These are phyloP conservation scores for Caenorhabditis angaria DNA, from an alignment of 2,888 invertebrate species.

Conservation along the genomic window DNA sequence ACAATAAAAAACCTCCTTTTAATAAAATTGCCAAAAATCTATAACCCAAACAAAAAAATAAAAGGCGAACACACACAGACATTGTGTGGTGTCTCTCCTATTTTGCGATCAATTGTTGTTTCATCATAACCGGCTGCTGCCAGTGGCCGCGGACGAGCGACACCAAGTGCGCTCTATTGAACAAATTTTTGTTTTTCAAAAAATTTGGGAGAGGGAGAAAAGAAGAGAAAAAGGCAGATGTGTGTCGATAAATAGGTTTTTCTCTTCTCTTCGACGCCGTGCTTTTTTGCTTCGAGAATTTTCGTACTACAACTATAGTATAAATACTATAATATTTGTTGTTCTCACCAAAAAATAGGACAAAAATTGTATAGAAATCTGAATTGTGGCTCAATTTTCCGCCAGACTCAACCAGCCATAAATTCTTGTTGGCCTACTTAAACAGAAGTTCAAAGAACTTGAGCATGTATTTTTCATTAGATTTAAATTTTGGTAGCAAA, in stretches of 20 bases:
- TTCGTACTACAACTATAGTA: not conserved
- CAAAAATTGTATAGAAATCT: no score
- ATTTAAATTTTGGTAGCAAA: no score
- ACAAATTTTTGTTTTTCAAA: not conserved
- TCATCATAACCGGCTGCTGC: slow-evolving; percentile 4
- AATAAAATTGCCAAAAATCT: not conserved
- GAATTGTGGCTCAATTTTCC: no score
- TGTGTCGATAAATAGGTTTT: slow-evolving; percentile 11
- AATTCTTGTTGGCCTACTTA: no score
- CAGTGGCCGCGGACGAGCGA: not conserved
- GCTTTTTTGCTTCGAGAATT: slow-evolving; percentile 5
- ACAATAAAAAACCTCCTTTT: not conserved
- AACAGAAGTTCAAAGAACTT: no score
- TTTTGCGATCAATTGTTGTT: slow-evolving; percentile 11
- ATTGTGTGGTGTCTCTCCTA: slow-evolving; percentile 1
- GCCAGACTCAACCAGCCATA: no score
- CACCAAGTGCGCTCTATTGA: not conserved
- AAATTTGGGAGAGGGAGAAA: not conserved
- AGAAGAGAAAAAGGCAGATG: slow-evolving; percentile 2
- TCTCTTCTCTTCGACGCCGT: not conserved
- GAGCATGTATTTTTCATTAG: no score
- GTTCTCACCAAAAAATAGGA: no score
- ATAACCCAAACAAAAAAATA: not conserved
- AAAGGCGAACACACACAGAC: not conserved
- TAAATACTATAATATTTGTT: not conserved